Conservation (phyloP, 2,113 vertebrate species). For the Caloenas nicobarica region DNA sequence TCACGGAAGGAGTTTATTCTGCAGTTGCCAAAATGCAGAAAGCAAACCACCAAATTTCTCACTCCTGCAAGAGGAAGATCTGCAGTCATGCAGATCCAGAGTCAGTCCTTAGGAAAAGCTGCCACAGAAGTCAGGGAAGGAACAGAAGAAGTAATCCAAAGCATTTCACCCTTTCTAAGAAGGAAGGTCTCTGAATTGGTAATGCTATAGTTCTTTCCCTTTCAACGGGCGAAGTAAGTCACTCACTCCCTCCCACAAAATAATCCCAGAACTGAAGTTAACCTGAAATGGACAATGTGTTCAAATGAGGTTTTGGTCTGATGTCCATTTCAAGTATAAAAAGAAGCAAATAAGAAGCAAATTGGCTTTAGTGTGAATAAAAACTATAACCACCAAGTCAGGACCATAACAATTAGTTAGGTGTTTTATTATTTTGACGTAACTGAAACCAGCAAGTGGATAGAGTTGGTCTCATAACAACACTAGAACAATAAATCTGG, state of each 20-base stretch:
- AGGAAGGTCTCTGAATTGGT: neutral
- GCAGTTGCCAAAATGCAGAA: neutral
- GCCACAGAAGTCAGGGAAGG: neutral
- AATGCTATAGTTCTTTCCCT: neutral
- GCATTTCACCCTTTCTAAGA: neutral
- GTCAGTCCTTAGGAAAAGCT: neutral
- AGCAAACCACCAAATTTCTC: neutral
- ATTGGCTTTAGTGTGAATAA: neutral
- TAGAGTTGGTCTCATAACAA: constrained; percentile 8
- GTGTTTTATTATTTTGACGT: constrained; percentile 50
- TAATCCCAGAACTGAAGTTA: neutral
- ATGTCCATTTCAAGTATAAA: constrained; percentile 1
- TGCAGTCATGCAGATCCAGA: neutral
- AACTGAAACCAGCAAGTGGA: constrained; percentile 29
- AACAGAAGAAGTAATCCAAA: neutral
- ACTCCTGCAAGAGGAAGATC: neutral
- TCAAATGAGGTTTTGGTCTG: neutral
- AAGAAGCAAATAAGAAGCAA: neutral
- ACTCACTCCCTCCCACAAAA: neutral
- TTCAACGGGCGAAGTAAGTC: neutral
- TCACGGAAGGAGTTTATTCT: neutral
- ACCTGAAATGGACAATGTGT: neutral
- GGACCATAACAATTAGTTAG: neutral
- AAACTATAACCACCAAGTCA: neutral
- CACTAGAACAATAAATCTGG: neutral